Evolutionary conservation across 2,888 invertebrate genomes (phyloP).

Genomic region (Pristionchus arcanus): DNA sequence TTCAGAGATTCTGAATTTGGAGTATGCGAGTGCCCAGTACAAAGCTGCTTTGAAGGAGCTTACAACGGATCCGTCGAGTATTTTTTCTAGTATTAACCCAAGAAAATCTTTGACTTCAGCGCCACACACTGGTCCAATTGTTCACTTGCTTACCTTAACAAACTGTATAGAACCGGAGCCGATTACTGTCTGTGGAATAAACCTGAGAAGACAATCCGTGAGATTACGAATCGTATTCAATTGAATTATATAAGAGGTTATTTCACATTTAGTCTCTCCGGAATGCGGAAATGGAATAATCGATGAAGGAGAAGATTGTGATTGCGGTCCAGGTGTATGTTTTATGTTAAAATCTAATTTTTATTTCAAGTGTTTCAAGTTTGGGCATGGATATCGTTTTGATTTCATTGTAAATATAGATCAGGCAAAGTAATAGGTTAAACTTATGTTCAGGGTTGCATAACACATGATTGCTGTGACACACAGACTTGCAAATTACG

Average conservation of each 20-base stretch:
- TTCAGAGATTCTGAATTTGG: too few species aligned
- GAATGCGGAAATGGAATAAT: constrained; percentile 12
- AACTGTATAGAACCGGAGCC: neutral
- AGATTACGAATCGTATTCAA: neutral
- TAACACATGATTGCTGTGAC: constrained; percentile 21
- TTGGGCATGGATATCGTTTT: too few species aligned
- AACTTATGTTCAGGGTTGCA: neutral
- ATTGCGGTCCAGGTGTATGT: neutral
- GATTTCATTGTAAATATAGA: too few species aligned
- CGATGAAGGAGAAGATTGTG: constrained; percentile 27
- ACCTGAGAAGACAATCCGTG: neutral
- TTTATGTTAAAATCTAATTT: neutral
- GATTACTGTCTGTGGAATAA: constrained; percentile 19
- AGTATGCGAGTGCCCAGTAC: neutral
- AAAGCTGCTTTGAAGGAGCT: neutral
- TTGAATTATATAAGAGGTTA: too few species aligned
- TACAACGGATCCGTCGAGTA: neutral
- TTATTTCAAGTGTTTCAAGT: too few species aligned
- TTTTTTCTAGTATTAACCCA: neutral
- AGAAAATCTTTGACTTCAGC: neutral
- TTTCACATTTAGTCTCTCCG: neutral
- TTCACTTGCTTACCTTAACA: neutral
- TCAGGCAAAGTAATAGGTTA: too few species aligned
- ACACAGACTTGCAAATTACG: neutral
- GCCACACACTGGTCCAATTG: neutral